Evolutionary conservation across 1,140 invertebrate genomes (phyloP), one percentile per base, ranked within the genome.

Genomic region (Drosophila lacertosa): DNA sequence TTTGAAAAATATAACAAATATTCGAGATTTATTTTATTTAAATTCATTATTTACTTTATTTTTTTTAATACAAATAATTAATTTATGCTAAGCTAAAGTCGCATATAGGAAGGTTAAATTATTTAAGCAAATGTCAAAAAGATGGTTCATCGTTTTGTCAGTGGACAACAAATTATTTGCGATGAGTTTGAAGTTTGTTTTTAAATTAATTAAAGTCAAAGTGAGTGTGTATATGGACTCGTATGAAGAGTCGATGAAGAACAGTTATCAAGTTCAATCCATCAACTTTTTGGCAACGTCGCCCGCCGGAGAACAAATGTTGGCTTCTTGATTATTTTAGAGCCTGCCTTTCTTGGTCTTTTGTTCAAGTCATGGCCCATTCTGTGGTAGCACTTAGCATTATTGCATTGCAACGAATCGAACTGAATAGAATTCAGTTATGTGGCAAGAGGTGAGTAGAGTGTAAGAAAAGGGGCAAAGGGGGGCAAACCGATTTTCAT

Each of bases 341-440:
- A 33, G 44, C 6, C 18, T 35, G 42, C 2, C 50, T 37, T 65
- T 44, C 54, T 20, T 55, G 45, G 0, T 60, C 77, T 70, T 86
- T 86, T 81, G 82, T 81, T 44, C 65, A 59, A 88, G 74, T 81
- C 74, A 81, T 74, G 50, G 42, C 32, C 37, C 60, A 32, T 62
- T 29, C 39, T 10, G 16, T 11, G 11, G 11, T 11, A 84, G 81
- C 81, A 86, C 81, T 86, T 88, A 86, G 68, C 65, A 77, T 62
- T 86, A 86, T 86, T 86, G 74, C 69, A 84, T 67, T 69, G 76
- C 59, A 80, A 39, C 44, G 51, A 74, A 77, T 74, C 74, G 64
- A 77, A 60, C 74, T 74, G 69, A 68, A 75, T 79, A 60, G 80
- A 81, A 74, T 75, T 63, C 76, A 79, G 76, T 82, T 76, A 76